Evolutionary conservation across 2,113 vertebrate species (phyloP).

Genomic region (Oncorhynchus clarkii): DNA sequence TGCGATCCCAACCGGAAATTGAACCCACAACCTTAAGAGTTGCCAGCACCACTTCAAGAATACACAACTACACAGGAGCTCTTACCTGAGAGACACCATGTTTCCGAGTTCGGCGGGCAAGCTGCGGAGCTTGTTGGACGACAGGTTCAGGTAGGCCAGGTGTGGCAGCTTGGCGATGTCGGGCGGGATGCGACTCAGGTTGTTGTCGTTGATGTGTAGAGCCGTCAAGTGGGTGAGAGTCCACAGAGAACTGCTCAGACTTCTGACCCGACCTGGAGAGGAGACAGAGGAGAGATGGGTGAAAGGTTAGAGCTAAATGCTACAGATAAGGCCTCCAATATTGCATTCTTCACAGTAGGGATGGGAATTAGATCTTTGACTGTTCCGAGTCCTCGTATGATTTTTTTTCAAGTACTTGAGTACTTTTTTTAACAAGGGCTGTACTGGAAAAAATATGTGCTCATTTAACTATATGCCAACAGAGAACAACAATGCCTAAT

Average conservation of each 20-base stretch:
- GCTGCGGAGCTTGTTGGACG: conserved; percentile 99
- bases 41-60: background rate
- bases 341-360: no score
- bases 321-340: no score
- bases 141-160: conserved; percentile 97
- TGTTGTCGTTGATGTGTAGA: conserved; percentile 98
- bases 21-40: background rate
- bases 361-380: no score
- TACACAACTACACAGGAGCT: background rate
- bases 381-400: background rate
- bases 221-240: conserved; percentile 95
- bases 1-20: no score
- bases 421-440: no score
- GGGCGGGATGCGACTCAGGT: conserved; percentile 93
- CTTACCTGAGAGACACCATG: conserved; percentile 99
- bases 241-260: conserved; percentile 92
- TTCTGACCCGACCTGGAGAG: conserved; percentile 89
- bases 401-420: no score
- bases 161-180: conserved; percentile 98
- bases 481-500: no score
- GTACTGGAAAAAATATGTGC: no score
- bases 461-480: no score
- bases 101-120: conserved; percentile 98
- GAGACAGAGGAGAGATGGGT: background rate
- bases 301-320: no score